phyloP scores from a whole-genome alignment of 2,797 vertebrate species.

The Megaceryle alcyon region DNA sequence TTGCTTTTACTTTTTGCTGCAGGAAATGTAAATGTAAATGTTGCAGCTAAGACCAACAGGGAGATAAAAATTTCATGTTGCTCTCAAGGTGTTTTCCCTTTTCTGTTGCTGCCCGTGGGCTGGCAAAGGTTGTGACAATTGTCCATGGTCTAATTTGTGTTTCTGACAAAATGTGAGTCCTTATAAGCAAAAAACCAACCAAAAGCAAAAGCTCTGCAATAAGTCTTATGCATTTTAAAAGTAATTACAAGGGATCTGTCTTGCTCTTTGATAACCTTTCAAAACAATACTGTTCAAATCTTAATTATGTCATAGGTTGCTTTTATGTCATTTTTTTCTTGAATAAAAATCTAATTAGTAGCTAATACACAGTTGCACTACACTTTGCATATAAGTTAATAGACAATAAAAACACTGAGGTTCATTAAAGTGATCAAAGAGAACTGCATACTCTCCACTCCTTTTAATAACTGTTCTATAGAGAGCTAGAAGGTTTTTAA shows the following conservation, averaged over 20 bases:
- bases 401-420: constrained; percentile 66
- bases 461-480: constrained; percentile 67
- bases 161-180: not conserved
- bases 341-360: constrained; percentile 69
- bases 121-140: not conserved
- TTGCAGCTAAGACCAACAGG: not conserved
- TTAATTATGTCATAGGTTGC: constrained; percentile 39
- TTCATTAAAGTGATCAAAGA: constrained; percentile 75
- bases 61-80: not conserved
- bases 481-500: constrained; percentile 55
- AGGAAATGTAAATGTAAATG: not conserved
- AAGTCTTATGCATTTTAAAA: constrained; percentile 13
- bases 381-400: constrained; percentile 56
- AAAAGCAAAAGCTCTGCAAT: constrained; percentile 13
- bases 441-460: constrained; percentile 26
- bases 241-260: constrained; percentile 33
- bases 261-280: constrained; percentile 48
- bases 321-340: constrained; percentile 53
- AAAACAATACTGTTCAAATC: constrained; percentile 36
- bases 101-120: not conserved
- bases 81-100: not conserved
- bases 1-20: not conserved
- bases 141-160: not conserved
- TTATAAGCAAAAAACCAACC: constrained; percentile 5
- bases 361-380: constrained; percentile 37